Conservation (phyloP, 2,888 invertebrate species). For the Drosophila greeni region DNA sequence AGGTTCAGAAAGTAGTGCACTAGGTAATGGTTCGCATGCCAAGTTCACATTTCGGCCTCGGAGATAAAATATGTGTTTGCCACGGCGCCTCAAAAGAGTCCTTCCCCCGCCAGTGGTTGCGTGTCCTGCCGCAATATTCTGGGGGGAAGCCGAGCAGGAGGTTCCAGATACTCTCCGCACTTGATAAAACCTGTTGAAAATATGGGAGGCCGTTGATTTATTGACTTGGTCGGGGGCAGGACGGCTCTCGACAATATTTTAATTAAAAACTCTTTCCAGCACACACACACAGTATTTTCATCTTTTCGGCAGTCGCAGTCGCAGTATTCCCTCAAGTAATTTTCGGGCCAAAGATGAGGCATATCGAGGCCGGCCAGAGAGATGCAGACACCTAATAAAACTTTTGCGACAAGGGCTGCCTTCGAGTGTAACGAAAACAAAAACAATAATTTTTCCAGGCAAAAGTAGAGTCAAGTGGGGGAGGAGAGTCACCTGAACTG, state of each 20-base stretch:
- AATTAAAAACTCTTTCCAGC: conserved; percentile 60
- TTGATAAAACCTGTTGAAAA: conserved; percentile 68
- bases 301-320: conserved; percentile 22
- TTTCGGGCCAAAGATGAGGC: conserved; percentile 50
- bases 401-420: conserved; percentile 62
- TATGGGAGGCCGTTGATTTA: conserved; percentile 61
- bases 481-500: conserved; percentile 19
- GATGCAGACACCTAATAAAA: conserved; percentile 74
- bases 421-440: conserved; percentile 71
- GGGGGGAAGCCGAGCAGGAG: not conserved
- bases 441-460: conserved; percentile 70
- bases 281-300: not conserved
- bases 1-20: conserved; percentile 40
- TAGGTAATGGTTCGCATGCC: conserved; percentile 52
- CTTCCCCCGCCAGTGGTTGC: conserved; percentile 17
- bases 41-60: conserved; percentile 39
- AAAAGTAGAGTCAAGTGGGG: conserved; percentile 26
- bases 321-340: conserved; percentile 63
- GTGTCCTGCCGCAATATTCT: conserved; percentile 31
- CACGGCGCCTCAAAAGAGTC: conserved; percentile 41
- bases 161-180: conserved; percentile 30
- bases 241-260: conserved; percentile 56
- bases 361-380: conserved; percentile 53
- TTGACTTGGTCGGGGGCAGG: conserved; percentile 38
- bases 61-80: conserved; percentile 48